Conservation (phyloP, 1,140 invertebrate genomes). For the Macrosteles quadrilineatus region DNA sequence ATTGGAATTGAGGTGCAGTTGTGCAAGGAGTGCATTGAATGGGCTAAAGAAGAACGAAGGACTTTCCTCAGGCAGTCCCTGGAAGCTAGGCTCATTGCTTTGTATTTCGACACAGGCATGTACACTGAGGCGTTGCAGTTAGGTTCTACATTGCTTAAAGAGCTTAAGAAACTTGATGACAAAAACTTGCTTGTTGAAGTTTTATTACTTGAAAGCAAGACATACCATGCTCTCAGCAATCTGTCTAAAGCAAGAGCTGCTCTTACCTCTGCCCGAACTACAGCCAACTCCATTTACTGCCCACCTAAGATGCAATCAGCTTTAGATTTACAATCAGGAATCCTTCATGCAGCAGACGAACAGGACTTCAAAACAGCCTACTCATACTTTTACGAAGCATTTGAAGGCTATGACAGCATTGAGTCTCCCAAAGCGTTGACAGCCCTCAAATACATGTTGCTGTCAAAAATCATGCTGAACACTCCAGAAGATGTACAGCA, state of each 20-base stretch:
- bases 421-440: slow-evolving; percentile 89
- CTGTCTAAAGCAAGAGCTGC: slow-evolving; percentile 96
- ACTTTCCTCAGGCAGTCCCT: slow-evolving; percentile 96
- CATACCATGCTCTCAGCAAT: slow-evolving; percentile 96
- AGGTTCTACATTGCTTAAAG: slow-evolving; percentile 83
- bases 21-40: slow-evolving; percentile 98
- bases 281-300: slow-evolving; percentile 99
- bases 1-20: slow-evolving; percentile 89
- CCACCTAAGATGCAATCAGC: slow-evolving; percentile 97
- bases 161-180: slow-evolving; percentile 98
- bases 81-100: slow-evolving; percentile 88
- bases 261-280: slow-evolving; percentile 96
- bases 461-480: slow-evolving; percentile 98
- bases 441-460: slow-evolving; percentile 97
- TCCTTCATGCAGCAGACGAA: slow-evolving; percentile 98
- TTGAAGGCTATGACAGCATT: slow-evolving; percentile 98
- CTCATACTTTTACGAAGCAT: slow-evolving; percentile 99
- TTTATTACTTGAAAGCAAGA: slow-evolving; percentile 96
- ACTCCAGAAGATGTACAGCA: slow-evolving; percentile 94
- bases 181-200: slow-evolving; percentile 98
- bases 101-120: slow-evolving; percentile 93
- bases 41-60: slow-evolving; percentile 97
- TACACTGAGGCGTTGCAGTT: slow-evolving; percentile 83
- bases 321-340: slow-evolving; percentile 96
- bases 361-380: slow-evolving; percentile 99